A percentile compares a stretch with the other conserved stretches of the same genome.
phyloP scores from a whole-genome alignment of 2,888 invertebrate genomes.

The Lasioglossum figueresi region DNA sequence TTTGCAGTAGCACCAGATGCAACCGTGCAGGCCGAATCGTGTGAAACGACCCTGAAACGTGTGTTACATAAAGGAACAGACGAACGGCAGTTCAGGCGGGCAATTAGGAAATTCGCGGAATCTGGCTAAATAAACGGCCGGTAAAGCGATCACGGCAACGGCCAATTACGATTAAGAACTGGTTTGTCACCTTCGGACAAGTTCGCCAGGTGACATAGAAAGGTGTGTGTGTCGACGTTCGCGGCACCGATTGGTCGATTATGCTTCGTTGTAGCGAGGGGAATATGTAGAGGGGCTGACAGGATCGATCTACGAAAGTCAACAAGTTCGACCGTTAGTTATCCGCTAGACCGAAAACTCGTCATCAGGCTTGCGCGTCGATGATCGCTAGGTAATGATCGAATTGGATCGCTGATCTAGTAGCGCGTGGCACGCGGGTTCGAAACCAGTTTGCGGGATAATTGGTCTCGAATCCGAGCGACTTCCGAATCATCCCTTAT shows the following conservation, averaged over 20 bases:
- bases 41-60: not conserved
- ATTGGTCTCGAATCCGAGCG: not conserved
- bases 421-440: not conserved
- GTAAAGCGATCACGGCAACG: slow-evolving; percentile 9
- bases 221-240: slow-evolving; percentile 55
- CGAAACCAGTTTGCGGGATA: not conserved
- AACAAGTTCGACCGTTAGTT: not conserved
- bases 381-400: not conserved
- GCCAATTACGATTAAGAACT: slow-evolving; percentile 30
- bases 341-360: not conserved
- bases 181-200: slow-evolving; percentile 54
- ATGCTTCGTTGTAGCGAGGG: not conserved
- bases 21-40: not conserved
- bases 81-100: not conserved
- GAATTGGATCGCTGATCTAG: not conserved
- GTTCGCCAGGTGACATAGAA: slow-evolving; percentile 42
- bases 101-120: slow-evolving; percentile 32
- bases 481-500: not conserved
- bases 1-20: not conserved
- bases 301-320: not conserved
- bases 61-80: not conserved
- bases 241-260: slow-evolving; percentile 47
- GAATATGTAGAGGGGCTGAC: not conserved
- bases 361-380: not conserved
- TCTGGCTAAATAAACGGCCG: slow-evolving; percentile 15